Base-by-base conservation (phyloP, 2,797 vertebrate species). In the Threskiornis aethiopicus region DNA sequence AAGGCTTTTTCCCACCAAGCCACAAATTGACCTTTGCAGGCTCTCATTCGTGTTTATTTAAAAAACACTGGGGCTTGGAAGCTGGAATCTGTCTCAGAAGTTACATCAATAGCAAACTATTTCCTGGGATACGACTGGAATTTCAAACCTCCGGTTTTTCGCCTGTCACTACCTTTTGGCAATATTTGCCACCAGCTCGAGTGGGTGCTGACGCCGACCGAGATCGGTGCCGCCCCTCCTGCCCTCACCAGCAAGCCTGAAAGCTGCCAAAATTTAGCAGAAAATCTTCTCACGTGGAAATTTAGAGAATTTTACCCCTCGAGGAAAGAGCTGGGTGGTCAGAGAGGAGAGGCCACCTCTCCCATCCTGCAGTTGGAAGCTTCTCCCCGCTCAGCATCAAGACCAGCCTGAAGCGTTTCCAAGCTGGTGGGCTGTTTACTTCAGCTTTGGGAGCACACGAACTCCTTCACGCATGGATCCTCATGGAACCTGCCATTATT, bases 71-170 rank as follows among this genome's bases (percentile, higher is more conserved):
- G 78, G 67, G 78, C 75, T 69, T 70, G 81, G 84, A 94, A 64
- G 88, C 84, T 90, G 93, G 86, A 90, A 77, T 72, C 59, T 64
- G 49, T 59, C 81, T 94, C 66, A 69, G 59, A 89, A 96, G 59
- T 96, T 91, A 94, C 87, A 96, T 96, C 95, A 93, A 88, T 13
- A 91, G 42, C 77, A 61, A 95, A 73, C 85, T 91, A 95, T 95
- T 96, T 95, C 93, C 95, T 88, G 93, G 97, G 95, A 95, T 24
- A 93, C 70, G 9, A 57, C 72, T 82, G 95, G 96, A 95, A 96
- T 95, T 78, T 42, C 33, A 96, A 95, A 87, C 84, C 88, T 91
- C 59, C 80, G 6, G 8, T 22, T 84, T 93, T 94, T 70, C 0
- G 5, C 55, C 66, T n/a, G n/a, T 89, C 58, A 8, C 39, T 89